phyloP scores from a whole-genome alignment of 2,113 vertebrate species.

The Boleophthalmus pectinirostris region DNA sequence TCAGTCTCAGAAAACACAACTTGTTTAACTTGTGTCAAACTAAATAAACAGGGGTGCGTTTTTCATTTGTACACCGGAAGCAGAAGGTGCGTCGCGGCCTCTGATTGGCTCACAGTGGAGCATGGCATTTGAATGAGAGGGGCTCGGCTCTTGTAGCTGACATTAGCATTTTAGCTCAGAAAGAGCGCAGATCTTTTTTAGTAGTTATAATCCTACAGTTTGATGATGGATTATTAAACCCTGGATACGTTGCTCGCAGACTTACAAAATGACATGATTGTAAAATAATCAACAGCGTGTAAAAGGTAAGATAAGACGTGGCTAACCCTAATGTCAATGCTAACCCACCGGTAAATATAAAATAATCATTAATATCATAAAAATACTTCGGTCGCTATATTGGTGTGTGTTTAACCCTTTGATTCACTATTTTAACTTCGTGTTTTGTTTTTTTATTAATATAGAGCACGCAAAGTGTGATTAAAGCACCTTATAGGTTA shows the following conservation, averaged over 20 bases:
- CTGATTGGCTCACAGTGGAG: slow-evolving; percentile 39
- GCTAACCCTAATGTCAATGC: background rate
- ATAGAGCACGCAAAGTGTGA: background rate
- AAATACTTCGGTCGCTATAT: background rate
- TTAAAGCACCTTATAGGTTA: background rate
- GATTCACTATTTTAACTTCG: background rate
- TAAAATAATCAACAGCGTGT: slow-evolving; percentile 23
- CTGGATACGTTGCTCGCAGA: background rate
- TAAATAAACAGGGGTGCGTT: background rate
- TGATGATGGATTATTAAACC: background rate
- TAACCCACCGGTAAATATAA: slow-evolving; percentile 29
- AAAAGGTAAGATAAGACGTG: slow-evolving; percentile 34
- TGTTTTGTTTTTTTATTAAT: background rate
- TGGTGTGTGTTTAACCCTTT: background rate
- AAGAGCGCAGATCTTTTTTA: background rate
- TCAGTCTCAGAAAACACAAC: no score
- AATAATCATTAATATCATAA: background rate
- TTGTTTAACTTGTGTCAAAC: background rate
- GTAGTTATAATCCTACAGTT: background rate
- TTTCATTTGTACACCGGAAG: background rate
- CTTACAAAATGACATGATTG: background rate
- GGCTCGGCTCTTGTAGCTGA: slow-evolving; percentile 14
- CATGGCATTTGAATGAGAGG: slow-evolving; percentile 55
- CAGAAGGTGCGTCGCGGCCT: slow-evolving; percentile 1
- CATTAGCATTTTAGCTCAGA: slow-evolving; percentile 11